Conservation (phyloP, 2,113 vertebrate genomes). For the Calypte anna region DNA sequence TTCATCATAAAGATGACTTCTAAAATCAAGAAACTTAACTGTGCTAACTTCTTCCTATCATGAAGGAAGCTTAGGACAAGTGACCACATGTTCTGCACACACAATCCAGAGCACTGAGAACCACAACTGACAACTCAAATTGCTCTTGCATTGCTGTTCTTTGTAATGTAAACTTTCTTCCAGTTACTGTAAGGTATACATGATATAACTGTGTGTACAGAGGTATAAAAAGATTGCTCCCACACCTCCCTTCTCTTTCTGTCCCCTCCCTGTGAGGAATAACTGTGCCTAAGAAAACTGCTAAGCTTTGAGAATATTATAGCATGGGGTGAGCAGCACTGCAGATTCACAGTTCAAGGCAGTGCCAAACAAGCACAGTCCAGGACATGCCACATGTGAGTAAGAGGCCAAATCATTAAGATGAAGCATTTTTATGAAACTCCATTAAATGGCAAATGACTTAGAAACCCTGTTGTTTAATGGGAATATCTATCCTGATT, state of each 20-base stretch:
- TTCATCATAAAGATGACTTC: background rate
- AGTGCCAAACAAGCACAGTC: background rate
- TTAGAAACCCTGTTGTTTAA: background rate
- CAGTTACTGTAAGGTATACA: background rate
- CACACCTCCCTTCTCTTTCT: background rate
- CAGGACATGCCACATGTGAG: rapidly evolving
- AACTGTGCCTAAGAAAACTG: background rate
- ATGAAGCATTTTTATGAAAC: background rate
- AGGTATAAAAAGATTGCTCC: background rate
- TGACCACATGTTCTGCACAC: background rate
- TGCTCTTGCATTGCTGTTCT: background rate
- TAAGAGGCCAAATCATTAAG: background rate
- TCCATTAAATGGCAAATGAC: background rate
- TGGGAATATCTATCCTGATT: background rate
- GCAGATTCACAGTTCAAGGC: background rate
- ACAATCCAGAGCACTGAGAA: background rate
- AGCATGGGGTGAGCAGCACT: background rate
- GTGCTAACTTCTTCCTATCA: background rate
- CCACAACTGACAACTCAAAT: background rate
- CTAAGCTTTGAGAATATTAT: background rate
- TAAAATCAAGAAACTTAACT: background rate
- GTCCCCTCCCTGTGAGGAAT: background rate
- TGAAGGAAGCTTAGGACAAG: background rate
- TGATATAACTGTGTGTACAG: background rate
- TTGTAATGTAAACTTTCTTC: background rate